Conservation (phyloP, 2,888 invertebrate species). For the Drosophila histrio region DNA sequence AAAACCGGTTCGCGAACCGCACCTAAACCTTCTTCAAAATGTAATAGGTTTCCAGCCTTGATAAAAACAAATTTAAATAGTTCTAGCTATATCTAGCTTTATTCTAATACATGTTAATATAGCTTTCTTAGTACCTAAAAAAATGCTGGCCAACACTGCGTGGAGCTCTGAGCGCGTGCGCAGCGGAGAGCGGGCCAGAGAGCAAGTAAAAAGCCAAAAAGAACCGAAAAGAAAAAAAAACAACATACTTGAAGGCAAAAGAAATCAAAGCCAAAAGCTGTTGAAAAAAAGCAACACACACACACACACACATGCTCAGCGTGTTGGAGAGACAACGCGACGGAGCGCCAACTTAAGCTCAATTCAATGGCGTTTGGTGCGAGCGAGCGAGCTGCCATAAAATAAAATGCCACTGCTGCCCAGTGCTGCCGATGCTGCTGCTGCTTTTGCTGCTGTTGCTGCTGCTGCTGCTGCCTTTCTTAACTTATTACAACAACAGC, state of each 20-base stretch:
- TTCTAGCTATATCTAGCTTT: too few species aligned
- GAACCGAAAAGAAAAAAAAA: constrained; percentile 32
- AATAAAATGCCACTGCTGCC: constrained; percentile 52
- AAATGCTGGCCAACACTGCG: too few species aligned
- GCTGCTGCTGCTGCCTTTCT: constrained; percentile 47
- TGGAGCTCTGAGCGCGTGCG: constrained; percentile 58
- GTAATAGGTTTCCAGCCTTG: too few species aligned
- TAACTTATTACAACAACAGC: constrained; percentile 63
- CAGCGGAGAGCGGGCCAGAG: constrained; percentile 54
- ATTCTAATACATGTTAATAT: too few species aligned
- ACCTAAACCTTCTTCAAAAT: too few species aligned
- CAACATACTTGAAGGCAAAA: constrained; percentile 56
- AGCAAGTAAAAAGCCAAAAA: constrained; percentile 32
- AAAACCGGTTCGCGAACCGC: too few species aligned
- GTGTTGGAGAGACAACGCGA: constrained; percentile 46
- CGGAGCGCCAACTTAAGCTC: constrained; percentile 64
- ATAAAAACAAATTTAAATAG: too few species aligned
- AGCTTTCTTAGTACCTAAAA: too few species aligned
- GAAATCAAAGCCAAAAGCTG: constrained; percentile 74
- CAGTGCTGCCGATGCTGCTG: constrained; percentile 30
- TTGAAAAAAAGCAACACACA: constrained; percentile 33
- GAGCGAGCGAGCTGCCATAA: constrained; percentile 64
- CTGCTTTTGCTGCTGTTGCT: constrained; percentile 25
- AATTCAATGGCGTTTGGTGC: constrained; percentile 78
- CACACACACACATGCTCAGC: constrained; percentile 19